These are phyloP conservation scores for Drepanosiphum platanoidis DNA, from an alignment of 2,888 invertebrate species.

Conservation along the genomic window DNA sequence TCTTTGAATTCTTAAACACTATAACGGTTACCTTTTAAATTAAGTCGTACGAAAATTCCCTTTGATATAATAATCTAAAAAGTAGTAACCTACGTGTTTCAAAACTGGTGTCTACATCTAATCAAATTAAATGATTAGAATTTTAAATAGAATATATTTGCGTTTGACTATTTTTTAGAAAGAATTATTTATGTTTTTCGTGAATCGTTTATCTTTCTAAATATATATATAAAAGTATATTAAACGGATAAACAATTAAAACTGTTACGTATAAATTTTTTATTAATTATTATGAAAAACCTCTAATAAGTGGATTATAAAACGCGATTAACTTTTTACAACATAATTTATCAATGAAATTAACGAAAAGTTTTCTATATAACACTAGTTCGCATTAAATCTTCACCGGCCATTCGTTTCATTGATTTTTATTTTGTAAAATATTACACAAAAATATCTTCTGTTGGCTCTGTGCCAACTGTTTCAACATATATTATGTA, in stretches of 20 bases:
- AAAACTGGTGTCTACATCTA: neutral
- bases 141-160: neutral
- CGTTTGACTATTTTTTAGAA: too few species aligned
- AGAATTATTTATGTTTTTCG: too few species aligned
- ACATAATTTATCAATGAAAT: neutral
- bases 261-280: neutral
- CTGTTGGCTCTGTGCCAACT: neutral
- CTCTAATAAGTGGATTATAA: too few species aligned
- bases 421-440: neutral
- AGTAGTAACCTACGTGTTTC: neutral
- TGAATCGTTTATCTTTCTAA: too few species aligned
- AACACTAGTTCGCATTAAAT: neutral
- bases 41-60: neutral
- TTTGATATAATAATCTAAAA: neutral
- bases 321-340: neutral
- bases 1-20: slow-evolving; percentile 1
- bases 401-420: neutral
- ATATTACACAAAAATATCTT: neutral
- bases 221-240: too few species aligned
- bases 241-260: too few species aligned
- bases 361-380: neutral
- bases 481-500: too few species aligned
- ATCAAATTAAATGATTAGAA: neutral
- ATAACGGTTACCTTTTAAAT: neutral
- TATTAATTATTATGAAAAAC: neutral